phyloP scores from a whole-genome alignment of 2,888 invertebrate species.

The Cephus sareptanus region DNA sequence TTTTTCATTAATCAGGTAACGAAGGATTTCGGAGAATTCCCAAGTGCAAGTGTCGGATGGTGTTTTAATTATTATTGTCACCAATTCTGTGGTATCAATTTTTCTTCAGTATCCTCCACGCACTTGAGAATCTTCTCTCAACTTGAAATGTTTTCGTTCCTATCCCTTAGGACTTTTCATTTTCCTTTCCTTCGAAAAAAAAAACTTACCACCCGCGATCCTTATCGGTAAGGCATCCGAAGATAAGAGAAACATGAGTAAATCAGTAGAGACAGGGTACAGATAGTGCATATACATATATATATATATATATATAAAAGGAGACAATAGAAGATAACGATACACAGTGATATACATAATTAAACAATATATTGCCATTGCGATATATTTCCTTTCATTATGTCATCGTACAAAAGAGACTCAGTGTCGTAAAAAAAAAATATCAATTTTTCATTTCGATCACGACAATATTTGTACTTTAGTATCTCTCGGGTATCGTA shows the following conservation, averaged over 20 bases:
- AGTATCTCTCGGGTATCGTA: neutral
- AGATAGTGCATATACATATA: slow-evolving; percentile 16
- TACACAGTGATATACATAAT: neutral
- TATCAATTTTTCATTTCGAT: neutral
- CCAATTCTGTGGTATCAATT: too few relatives aligned
- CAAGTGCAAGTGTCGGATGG: neutral
- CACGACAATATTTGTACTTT: neutral
- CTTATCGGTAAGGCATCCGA: slow-evolving; percentile 53
- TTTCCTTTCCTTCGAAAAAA: neutral
- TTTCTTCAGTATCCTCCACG: neutral
- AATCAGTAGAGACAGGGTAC: slow-evolving; percentile 33
- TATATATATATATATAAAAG: slow-evolving; percentile 6
- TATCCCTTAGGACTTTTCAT: neutral
- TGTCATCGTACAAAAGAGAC: neutral
- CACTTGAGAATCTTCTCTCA: neutral
- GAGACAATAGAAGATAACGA: slow-evolving; percentile 20
- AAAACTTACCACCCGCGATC: slow-evolving; percentile 58
- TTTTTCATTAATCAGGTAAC: slow-evolving; percentile 21
- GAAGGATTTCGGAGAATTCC: neutral
- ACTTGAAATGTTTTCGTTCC: neutral
- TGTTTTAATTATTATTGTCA: neutral
- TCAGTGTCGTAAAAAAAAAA: neutral
- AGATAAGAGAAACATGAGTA: slow-evolving; percentile 36
- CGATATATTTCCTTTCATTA: neutral
- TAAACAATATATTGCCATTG: neutral